Evolutionary conservation across 1,140 invertebrate species (phyloP).

Genomic region (Phymorhynchus buccinoides): DNA sequence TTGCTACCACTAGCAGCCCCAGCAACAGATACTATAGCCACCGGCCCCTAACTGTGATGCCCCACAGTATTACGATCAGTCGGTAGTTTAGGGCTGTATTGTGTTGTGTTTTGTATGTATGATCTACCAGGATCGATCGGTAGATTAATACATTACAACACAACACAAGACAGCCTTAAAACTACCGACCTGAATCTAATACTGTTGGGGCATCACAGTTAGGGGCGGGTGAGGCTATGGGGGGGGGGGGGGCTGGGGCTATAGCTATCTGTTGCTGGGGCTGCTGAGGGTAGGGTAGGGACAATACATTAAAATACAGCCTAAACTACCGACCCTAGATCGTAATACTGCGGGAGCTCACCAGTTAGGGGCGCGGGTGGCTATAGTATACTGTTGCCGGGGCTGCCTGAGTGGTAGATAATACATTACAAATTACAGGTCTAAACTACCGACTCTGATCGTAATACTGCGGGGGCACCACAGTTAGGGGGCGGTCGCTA

Average conservation of each 20-base stretch:
- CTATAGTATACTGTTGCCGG: no score
- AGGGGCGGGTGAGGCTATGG: constrained; percentile 57
- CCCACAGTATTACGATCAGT: constrained; percentile 44
- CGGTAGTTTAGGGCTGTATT: no score
- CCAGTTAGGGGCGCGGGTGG: no score
- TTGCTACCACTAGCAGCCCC: no score
- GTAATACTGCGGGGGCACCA: no score
- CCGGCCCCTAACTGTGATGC: constrained; percentile 19
- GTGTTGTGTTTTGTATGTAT: no score
- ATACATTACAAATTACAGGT: no score
- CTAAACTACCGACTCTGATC: no score
- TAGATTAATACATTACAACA: background rate
- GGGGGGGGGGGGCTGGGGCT: constrained; percentile 72
- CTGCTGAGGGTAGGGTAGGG: background rate
- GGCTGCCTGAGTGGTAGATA: no score
- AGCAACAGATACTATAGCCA: no score
- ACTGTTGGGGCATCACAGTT: constrained; percentile 36
- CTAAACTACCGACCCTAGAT: constrained; percentile 50
- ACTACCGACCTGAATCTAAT: constrained; percentile 49
- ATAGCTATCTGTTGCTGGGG: background rate
- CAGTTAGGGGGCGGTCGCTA: no score
- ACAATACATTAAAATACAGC: background rate
- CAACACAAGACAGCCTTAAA: background rate
- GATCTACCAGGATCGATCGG: no score
- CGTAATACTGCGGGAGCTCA: constrained; percentile 42